Evolutionary conservation across 2,797 vertebrate species (phyloP).

Genomic region (Urophycis tenuis): DNA sequence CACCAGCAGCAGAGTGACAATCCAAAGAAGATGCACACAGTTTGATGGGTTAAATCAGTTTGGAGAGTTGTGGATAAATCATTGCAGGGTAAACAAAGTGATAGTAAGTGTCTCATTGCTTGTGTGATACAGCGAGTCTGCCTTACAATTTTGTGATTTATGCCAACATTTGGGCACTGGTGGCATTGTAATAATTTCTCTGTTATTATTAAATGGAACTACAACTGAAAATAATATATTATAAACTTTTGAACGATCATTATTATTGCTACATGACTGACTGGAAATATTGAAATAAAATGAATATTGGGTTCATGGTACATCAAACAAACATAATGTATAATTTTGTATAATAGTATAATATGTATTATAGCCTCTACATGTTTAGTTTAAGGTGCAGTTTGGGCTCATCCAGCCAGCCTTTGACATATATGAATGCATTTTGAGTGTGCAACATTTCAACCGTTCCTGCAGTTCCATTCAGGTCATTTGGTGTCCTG

Average conservation of each 20-base stretch:
- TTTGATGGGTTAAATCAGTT: conserved; percentile 5
- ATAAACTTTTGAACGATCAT: neutral
- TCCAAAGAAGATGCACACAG: neutral
- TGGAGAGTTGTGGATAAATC: neutral
- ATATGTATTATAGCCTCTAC: neutral
- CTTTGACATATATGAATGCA: neutral
- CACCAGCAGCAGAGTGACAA: conserved; percentile 17
- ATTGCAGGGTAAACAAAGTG: neutral
- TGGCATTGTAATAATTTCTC: neutral
- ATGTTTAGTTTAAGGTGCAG: neutral
- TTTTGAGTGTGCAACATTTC: neutral
- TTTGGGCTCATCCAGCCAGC: neutral
- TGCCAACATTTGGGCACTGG: neutral
- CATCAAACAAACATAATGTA: too few species aligned
- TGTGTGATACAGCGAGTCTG: neutral
- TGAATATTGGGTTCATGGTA: too few species aligned
- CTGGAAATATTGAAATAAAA: neutral
- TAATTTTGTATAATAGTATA: neutral
- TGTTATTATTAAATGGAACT: neutral
- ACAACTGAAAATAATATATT: neutral
- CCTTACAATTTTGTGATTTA: neutral
- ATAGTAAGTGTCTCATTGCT: neutral
- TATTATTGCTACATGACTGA: neutral
- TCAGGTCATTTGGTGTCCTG: conserved; percentile 4
- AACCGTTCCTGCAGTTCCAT: neutral